Base-by-base conservation (phyloP, 2,888 invertebrate genomes). In the Argyresthia albistria region DNA sequence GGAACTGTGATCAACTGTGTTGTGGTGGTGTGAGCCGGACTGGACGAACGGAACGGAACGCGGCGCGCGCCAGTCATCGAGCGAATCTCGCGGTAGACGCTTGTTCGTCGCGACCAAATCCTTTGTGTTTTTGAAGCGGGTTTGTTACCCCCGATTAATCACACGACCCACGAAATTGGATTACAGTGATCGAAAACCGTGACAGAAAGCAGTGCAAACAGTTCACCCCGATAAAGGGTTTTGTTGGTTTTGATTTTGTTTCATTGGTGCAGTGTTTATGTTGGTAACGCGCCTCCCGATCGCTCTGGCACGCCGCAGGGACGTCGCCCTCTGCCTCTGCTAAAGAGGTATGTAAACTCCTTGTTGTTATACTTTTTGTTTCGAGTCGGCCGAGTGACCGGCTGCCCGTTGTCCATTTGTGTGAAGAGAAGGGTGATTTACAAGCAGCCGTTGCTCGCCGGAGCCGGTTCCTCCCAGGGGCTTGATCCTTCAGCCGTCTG, bases 201-300 rank as follows among this genome's bases (percentile, higher is more conserved):
- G 76, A 60, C 57, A 43, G 10, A 67, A 83, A 83, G 82, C 55
- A 66, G 80, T 83, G 82, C 10, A 15, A 37, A 36, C 37, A 10
- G 6, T 37, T 68, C 54, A 50, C 45, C 46, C 25, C 6, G 50
- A 49, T 45, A 45, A 46, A 42, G 43, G n/a, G 10, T 43, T n/a
- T 14, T 48, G 37, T 37, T 15, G 9, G 8, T 39, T n/a, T 35
- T 43, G 12, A 11, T 35, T 70, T 76, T 71, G 69, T 70, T 78
- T 70, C 66, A 70, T 76, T 78, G 75, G 84, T 86, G 83, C 76
- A 81, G 86, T 87, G 86, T 87, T 87, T 87, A 84, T 84, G 84
- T 86, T 78, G 73, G 73, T 70, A 79, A 70, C 77, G 80, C 76
- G 76, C 74, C 76, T 73, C 73, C 70, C 69, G 80, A 69, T 77